These are phyloP conservation scores for Melitaea cinxia DNA, from an alignment of 1,140 invertebrate species.

Conservation along the genomic window DNA sequence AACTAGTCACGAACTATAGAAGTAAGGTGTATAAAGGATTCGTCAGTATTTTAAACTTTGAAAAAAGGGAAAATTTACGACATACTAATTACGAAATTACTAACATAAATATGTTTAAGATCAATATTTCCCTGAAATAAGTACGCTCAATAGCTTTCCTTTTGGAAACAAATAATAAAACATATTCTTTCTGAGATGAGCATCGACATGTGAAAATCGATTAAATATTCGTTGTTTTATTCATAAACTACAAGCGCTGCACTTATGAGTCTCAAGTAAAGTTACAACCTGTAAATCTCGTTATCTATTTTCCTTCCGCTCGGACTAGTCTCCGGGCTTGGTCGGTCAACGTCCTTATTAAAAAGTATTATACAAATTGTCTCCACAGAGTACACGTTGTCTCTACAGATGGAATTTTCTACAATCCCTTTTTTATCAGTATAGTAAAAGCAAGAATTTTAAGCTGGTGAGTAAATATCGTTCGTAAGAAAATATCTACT, in stretches of 20 bases:
- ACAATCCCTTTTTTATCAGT: neutral
- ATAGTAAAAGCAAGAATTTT: neutral
- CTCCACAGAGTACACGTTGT: slow-evolving; percentile 18
- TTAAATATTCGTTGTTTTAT: neutral
- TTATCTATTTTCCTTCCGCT: slow-evolving; percentile 38
- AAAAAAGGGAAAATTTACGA: too few relatives aligned
- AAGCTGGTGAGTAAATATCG: slow-evolving; percentile 15
- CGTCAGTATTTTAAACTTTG: too few relatives aligned
- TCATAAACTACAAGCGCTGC: slow-evolving; percentile 6
- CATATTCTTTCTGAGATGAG: neutral
- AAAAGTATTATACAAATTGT: slow-evolving; percentile 28
- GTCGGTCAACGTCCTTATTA: slow-evolving; percentile 36
- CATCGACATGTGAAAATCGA: neutral
- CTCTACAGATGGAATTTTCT: slow-evolving; percentile 18
- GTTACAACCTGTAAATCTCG: slow-evolving; percentile 33
- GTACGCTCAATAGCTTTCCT: too few relatives aligned
- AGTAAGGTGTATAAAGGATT: too few relatives aligned
- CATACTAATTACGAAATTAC: too few relatives aligned
- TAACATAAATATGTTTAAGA: too few relatives aligned
- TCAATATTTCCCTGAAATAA: too few relatives aligned
- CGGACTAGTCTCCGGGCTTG: slow-evolving; percentile 21
- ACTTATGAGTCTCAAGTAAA: slow-evolving; percentile 18
- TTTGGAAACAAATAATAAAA: neutral
- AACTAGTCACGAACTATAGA: neutral
- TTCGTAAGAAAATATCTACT: neutral